These are phyloP conservation scores for Tenebrio molitor DNA, from an alignment of 1,140 invertebrate genomes.

Conservation along the genomic window DNA sequence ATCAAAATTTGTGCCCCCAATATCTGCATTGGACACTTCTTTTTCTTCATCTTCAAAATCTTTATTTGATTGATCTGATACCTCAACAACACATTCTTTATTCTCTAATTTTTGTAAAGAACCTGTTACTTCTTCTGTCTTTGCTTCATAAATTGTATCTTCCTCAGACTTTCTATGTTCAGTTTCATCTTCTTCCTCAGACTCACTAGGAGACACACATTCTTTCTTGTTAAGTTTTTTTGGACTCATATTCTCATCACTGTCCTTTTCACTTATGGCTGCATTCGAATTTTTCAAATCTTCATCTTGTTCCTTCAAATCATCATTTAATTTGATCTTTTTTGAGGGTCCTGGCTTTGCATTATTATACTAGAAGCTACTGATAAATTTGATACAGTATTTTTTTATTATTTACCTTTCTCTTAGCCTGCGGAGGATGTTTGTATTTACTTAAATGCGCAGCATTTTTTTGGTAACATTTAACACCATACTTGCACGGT, in stretches of 20 bases:
- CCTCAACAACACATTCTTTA: neutral
- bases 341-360: slow-evolving; percentile 32
- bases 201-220: slow-evolving; percentile 50
- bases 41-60: slow-evolving; percentile 12
- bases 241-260: too few species aligned
- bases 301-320: slow-evolving; percentile 30
- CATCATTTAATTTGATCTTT: slow-evolving; percentile 55
- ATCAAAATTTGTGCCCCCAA: too few species aligned
- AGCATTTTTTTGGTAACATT: slow-evolving; percentile 89
- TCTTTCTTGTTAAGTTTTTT: neutral
- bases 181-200: slow-evolving; percentile 49
- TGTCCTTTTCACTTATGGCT: neutral
- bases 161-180: too few species aligned
- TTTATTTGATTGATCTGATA: neutral
- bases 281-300: neutral
- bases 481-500: slow-evolving; percentile 82
- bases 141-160: too few species aligned
- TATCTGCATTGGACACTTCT: neutral
- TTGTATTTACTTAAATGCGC: slow-evolving; percentile 82
- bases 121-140: too few species aligned
- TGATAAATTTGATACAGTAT: neutral
- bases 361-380: neutral
- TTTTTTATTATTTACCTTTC: slow-evolving; percentile 51
- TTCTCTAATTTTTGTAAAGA: too few species aligned
- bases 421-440: slow-evolving; percentile 74